Conservation (phyloP, 2,888 invertebrate species). For the Fissipunctia ypsillon region DNA sequence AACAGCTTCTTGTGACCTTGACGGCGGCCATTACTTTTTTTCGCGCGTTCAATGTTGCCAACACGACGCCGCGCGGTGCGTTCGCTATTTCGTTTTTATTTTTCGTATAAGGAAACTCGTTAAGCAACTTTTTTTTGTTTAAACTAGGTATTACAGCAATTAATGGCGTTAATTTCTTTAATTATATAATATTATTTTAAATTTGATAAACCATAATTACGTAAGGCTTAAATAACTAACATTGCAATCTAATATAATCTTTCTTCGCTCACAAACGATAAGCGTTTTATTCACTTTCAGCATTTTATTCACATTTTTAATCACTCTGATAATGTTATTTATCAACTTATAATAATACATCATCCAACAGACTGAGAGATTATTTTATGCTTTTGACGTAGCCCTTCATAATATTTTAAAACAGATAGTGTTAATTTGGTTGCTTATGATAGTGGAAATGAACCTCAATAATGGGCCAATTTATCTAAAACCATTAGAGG, state of each 20-base stretch:
- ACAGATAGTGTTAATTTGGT: neutral
- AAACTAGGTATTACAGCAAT: slow-evolving; percentile 62
- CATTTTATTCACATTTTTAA: slow-evolving; percentile 49
- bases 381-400: slow-evolving; percentile 35
- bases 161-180: slow-evolving; percentile 65
- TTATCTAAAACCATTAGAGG: slow-evolving; percentile 28
- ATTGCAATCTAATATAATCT: slow-evolving; percentile 63
- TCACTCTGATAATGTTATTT: slow-evolving; percentile 61
- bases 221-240: slow-evolving; percentile 51
- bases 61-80: slow-evolving; percentile 83
- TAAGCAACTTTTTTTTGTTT: slow-evolving; percentile 81
- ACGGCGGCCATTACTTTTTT: slow-evolving; percentile 88
- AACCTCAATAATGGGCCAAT: slow-evolving; percentile 11
- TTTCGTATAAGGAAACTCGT: slow-evolving; percentile 82
- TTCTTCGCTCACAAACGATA: slow-evolving; percentile 57
- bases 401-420: slow-evolving; percentile 10
- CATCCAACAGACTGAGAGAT: slow-evolving; percentile 41
- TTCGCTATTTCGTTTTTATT: slow-evolving; percentile 82
- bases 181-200: slow-evolving; percentile 54
- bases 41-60: slow-evolving; percentile 89
- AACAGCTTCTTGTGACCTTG: slow-evolving; percentile 90
- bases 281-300: slow-evolving; percentile 54
- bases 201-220: slow-evolving; percentile 52
- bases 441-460: slow-evolving; percentile 1
- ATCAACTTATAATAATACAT: slow-evolving; percentile 60